A percentile compares a stretch with the other conserved stretches of the same genome.
Conservation (phyloP, 1,140 invertebrate species). For the Stegodyphus mimosarum region DNA sequence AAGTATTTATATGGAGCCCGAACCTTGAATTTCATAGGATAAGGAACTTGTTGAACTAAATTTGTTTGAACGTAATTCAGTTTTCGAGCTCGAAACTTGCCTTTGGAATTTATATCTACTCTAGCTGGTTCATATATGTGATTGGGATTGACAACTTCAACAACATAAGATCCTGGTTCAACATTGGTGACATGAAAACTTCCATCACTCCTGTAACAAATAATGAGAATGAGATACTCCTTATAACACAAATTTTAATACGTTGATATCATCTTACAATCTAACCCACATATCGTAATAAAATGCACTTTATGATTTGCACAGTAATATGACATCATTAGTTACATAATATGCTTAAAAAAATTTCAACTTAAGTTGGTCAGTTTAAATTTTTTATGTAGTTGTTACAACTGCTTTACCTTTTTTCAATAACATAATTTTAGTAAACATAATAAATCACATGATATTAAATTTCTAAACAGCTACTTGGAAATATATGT, state of each 20-base stretch:
- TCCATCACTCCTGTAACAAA: constrained; percentile 82
- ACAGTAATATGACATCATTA: too few relatives aligned
- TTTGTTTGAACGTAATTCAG: constrained; percentile 95
- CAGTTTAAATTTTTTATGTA: too few relatives aligned
- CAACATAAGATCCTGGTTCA: constrained; percentile 92
- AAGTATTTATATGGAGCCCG: constrained; percentile 88
- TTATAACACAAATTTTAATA: background rate
- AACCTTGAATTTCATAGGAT: constrained; percentile 90
- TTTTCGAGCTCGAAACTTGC: constrained; percentile 93
- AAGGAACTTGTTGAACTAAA: constrained; percentile 82
- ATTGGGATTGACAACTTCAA: constrained; percentile 92
- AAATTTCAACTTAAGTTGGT: too few relatives aligned
- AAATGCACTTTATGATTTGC: too few relatives aligned
- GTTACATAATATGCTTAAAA: too few relatives aligned
- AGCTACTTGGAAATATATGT: too few relatives aligned
- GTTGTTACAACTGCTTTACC: too few relatives aligned
- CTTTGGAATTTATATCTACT: constrained; percentile 95
- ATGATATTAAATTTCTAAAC: too few relatives aligned
- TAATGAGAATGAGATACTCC: background rate
- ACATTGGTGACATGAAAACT: constrained; percentile 89
- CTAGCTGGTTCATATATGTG: constrained; percentile 91
- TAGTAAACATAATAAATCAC: too few relatives aligned
- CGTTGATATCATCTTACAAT: too few relatives aligned
- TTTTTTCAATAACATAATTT: too few relatives aligned
- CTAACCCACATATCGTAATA: too few relatives aligned